Conservation (phyloP, 2,888 invertebrate species). For the Drosophila hamatofila region DNA sequence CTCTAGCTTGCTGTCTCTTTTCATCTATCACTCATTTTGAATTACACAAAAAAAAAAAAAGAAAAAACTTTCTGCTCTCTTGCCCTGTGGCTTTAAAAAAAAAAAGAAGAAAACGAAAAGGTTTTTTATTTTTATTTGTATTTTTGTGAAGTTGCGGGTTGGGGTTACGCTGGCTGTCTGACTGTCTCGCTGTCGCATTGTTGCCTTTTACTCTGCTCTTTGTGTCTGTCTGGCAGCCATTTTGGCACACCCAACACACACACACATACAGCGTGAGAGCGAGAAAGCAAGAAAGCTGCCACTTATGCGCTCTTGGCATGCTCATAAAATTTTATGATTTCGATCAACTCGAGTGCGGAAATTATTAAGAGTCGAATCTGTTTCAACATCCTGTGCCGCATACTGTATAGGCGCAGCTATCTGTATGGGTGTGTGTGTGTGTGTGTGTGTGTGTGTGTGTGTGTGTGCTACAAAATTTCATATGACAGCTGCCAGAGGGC, state of each 20-base stretch:
- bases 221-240: constrained; percentile 58
- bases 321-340: constrained; percentile 83
- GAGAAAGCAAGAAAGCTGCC: constrained; percentile 23
- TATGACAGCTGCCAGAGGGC: constrained; percentile 58
- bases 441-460: constrained; percentile 16
- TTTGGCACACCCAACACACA: constrained; percentile 33
- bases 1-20: neutral
- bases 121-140: constrained; percentile 44
- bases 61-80: constrained; percentile 62
- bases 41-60: constrained; percentile 23
- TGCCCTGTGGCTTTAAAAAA: constrained; percentile 67
- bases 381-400: constrained; percentile 71
- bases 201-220: constrained; percentile 55
- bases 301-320: constrained; percentile 70
- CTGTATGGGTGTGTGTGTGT: constrained; percentile 13
- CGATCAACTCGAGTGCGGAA: constrained; percentile 83
- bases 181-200: constrained; percentile 53
- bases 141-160: neutral
- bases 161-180: constrained; percentile 15
- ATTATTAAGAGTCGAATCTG: constrained; percentile 82
- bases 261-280: constrained; percentile 15
- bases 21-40: constrained; percentile 43
- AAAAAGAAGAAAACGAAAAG: constrained; percentile 26
- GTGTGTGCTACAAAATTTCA: constrained; percentile 52
- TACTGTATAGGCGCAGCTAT: constrained; percentile 38